Percentiles rank a stretch among this genome's conserved stretches.
phyloP scores from a whole-genome alignment of 2,797 vertebrate species.

The Jordanella pulchra region DNA sequence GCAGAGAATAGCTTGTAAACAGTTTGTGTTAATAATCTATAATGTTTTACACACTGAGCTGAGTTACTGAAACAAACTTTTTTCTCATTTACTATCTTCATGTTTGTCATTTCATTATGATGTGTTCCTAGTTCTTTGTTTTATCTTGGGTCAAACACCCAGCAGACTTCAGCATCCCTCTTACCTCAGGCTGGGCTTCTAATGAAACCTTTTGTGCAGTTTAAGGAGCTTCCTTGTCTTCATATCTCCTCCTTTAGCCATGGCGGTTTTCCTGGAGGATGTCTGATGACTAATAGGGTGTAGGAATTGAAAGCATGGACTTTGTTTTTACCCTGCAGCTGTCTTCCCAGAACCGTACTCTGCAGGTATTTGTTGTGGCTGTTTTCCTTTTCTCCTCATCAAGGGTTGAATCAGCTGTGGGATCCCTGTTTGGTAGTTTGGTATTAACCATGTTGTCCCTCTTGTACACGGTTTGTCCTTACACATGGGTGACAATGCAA shows the following conservation, averaged over 20 bases:
- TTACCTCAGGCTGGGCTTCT: background rate
- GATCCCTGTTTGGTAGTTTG: background rate
- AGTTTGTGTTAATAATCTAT: too few species aligned
- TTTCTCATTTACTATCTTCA: background rate
- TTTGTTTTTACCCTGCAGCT: background rate
- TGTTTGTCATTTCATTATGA: background rate
- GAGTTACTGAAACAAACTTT: too few species aligned
- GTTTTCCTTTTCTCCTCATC: background rate
- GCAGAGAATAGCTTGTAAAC: too few species aligned
- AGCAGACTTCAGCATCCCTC: background rate
- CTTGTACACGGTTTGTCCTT: background rate
- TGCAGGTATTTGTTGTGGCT: background rate
- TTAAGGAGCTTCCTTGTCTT: slow-evolving; percentile 1
- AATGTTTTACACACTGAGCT: too few species aligned
- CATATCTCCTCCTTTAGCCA: background rate
- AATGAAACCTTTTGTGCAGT: background rate
- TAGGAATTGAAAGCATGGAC: background rate
- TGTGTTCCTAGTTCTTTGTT: too few species aligned
- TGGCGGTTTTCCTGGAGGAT: background rate
- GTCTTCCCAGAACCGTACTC: too few species aligned
- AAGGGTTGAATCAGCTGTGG: background rate
- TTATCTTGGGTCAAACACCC: background rate
- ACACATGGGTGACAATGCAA: too few species aligned
- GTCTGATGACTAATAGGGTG: too few species aligned
- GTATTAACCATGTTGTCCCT: background rate